These are phyloP conservation scores for Chloebia gouldiae DNA, from an alignment of 2,113 vertebrate genomes.

Conservation along the genomic window DNA sequence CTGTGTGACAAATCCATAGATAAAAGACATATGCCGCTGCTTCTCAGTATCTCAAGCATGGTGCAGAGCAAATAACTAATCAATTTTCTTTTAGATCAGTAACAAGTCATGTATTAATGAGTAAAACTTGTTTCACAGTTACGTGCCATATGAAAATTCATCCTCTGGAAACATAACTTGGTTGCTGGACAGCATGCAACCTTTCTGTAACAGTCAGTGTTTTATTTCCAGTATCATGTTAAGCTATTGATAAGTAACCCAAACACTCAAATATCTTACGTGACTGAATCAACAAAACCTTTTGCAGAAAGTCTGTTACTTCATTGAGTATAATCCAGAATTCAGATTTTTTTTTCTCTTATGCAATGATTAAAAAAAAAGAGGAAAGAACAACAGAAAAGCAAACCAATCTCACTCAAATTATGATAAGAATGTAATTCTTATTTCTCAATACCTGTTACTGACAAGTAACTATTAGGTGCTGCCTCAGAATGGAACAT, in stretches of 20 bases:
- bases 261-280: slow-evolving; percentile 34
- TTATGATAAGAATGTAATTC: neutral
- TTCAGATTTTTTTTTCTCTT: neutral
- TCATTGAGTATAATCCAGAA: neutral
- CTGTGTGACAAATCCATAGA: slow-evolving; percentile 57
- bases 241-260: slow-evolving; percentile 10
- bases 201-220: neutral
- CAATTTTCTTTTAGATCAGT: slow-evolving; percentile 53
- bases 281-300: slow-evolving; percentile 41
- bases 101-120: slow-evolving; percentile 41
- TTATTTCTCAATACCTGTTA: neutral
- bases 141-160: slow-evolving; percentile 39
- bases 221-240: neutral
- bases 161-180: neutral
- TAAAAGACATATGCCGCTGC: slow-evolving; percentile 57
- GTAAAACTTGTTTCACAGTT: neutral
- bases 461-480: neutral
- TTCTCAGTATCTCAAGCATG: slow-evolving; percentile 46
- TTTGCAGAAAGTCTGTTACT: neutral
- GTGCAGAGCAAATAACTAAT: slow-evolving; percentile 71
- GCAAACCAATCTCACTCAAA: neutral
- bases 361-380: neutral
- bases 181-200: slow-evolving; percentile 73
- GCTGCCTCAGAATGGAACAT: neutral
- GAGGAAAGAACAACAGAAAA: neutral